These are phyloP conservation scores for Omphaloscelis lunosa DNA, from an alignment of 2,888 invertebrate species.

Conservation along the genomic window DNA sequence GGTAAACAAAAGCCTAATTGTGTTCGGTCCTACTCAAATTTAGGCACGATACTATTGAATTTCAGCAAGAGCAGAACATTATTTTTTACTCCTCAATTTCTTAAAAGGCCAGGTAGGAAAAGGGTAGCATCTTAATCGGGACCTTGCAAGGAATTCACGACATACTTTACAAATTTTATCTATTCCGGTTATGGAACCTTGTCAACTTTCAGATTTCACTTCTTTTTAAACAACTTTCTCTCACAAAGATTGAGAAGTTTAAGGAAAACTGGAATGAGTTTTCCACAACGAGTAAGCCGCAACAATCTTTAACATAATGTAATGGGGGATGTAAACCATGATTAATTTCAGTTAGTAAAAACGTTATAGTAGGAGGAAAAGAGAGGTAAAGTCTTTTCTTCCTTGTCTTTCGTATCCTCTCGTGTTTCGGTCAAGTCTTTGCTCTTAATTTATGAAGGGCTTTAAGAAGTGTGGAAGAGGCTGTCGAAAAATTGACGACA, in stretches of 20 bases:
- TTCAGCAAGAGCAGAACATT: neutral
- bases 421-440: conserved; percentile 33
- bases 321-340: conserved; percentile 34
- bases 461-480: conserved; percentile 20
- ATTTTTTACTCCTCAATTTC: neutral
- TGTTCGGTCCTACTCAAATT: neutral
- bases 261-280: conserved; percentile 30
- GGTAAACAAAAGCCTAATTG: neutral
- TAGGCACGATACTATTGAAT: neutral
- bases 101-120: neutral
- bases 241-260: conserved; percentile 55
- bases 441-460: conserved; percentile 44
- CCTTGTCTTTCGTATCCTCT: conserved; percentile 34
- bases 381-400: conserved; percentile 1
- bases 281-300: conserved; percentile 28
- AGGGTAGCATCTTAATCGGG: neutral
- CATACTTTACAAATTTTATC: conserved; percentile 21
- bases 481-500: conserved; percentile 7
- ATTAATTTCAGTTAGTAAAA: conserved; percentile 57
- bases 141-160: conserved; percentile 7
- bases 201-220: conserved; percentile 34
- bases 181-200: conserved; percentile 25
- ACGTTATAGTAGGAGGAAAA: conserved; percentile 21
- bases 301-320: conserved; percentile 49
- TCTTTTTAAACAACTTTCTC: conserved; percentile 45